A percentile compares a stretch with the other conserved stretches of the same genome.
phyloP scores from a whole-genome alignment of 2,888 invertebrate genomes.

The Aspidiotus rigidus region DNA sequence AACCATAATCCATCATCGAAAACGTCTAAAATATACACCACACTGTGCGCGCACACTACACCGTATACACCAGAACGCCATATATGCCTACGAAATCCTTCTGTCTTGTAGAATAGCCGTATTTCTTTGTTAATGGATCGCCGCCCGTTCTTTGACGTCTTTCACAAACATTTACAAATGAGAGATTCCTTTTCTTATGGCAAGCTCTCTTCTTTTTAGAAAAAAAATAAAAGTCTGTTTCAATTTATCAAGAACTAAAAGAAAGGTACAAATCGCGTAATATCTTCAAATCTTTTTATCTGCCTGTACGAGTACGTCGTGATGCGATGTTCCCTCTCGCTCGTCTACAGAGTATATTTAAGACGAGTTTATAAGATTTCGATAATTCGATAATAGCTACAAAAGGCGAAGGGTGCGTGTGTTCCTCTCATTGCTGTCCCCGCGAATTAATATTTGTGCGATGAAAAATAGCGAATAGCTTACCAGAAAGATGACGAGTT shows the following conservation, averaged over 20 bases:
- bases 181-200: constrained; percentile 25
- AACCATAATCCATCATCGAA: constrained; percentile 33
- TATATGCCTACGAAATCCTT: constrained; percentile 33
- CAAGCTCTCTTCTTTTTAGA: constrained; percentile 5
- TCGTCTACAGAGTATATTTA: too few relatives aligned
- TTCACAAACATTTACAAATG: constrained; percentile 33
- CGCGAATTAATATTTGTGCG: too few relatives aligned
- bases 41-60: constrained; percentile 6
- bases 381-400: too few relatives aligned
- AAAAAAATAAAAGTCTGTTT: constrained; percentile 9
- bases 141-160: constrained; percentile 32
- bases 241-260: constrained; percentile 31
- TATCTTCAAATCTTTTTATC: not conserved
- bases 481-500: too few relatives aligned
- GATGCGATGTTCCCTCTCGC: too few relatives aligned
- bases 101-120: constrained; percentile 33
- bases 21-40: constrained; percentile 32
- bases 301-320: too few relatives aligned
- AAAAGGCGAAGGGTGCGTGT: too few relatives aligned
- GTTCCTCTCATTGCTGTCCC: too few relatives aligned
- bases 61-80: constrained; percentile 19
- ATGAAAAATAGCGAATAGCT: too few relatives aligned
- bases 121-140: constrained; percentile 33
- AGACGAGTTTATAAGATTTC: too few relatives aligned
- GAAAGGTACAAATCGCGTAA: constrained; percentile 26